Conservation (phyloP, 1,140 invertebrate species). For the Drosophila serrata region DNA sequence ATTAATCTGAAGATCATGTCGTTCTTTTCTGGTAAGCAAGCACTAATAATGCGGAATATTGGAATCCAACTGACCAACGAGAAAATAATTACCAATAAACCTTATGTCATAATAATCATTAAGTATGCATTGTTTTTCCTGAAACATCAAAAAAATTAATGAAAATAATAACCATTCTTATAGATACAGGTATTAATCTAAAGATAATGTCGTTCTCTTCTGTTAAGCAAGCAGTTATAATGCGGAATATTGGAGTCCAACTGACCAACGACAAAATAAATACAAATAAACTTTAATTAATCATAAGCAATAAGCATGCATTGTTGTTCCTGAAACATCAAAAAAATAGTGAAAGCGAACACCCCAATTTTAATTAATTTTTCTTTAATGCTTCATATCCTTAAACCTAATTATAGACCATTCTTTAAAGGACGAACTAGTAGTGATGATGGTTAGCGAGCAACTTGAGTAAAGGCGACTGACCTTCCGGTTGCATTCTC, state of each 20-base stretch:
- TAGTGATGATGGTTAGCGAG: constrained; percentile 26
- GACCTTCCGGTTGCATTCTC: constrained; percentile 44
- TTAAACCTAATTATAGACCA: constrained; percentile 13
- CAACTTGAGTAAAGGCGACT: constrained; percentile 51
- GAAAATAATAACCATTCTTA: neutral
- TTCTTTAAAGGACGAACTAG: neutral
- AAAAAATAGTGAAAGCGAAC: neutral
- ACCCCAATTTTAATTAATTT: neutral
- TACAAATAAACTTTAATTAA: neutral
- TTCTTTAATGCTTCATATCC: constrained; percentile 15
- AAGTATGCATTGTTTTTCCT: neutral
- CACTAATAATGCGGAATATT: too few relatives aligned
- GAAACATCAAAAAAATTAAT: neutral
- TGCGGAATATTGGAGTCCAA: neutral
- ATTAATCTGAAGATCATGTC: too few relatives aligned
- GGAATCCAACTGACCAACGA: too few relatives aligned
- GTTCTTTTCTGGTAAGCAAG: too few relatives aligned
- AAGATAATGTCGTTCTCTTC: too few relatives aligned
- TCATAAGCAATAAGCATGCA: neutral
- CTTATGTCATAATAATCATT: neutral
- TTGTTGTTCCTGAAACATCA: neutral
- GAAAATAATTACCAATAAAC: too few relatives aligned
- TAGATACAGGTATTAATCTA: too few relatives aligned
- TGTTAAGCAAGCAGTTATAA: too few relatives aligned
- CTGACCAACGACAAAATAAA: neutral